Conservation (phyloP, 2,113 vertebrate genomes). For the Polypterus senegalus region DNA sequence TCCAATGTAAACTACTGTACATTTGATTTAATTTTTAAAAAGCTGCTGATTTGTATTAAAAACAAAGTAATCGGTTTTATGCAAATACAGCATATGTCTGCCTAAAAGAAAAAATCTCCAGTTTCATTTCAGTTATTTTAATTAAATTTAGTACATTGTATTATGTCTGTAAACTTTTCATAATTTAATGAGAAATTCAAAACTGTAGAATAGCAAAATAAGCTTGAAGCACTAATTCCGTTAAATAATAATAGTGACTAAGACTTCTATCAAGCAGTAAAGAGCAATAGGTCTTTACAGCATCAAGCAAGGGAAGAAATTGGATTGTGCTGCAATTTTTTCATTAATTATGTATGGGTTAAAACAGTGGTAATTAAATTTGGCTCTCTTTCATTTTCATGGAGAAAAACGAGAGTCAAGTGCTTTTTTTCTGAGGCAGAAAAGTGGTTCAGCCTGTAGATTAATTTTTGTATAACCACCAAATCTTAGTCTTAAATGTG, state of each 20-base stretch:
- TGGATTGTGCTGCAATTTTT: constrained; percentile 7
- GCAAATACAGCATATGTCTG: constrained; percentile 68
- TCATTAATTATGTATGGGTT: background rate
- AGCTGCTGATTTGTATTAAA: constrained; percentile 69
- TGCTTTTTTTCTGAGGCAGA: too few species aligned
- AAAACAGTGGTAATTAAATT: constrained; percentile 4
- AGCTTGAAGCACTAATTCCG: background rate
- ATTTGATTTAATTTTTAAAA: constrained; percentile 60
- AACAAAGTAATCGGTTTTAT: constrained; percentile 69
- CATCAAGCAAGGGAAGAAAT: constrained; percentile 12
- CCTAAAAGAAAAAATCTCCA: constrained; percentile 69
- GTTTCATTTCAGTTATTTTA: constrained; percentile 71
- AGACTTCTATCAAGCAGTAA: background rate
- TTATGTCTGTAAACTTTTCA: constrained; percentile 44
- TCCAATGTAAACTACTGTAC: constrained; percentile 31
- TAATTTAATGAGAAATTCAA: constrained; percentile 52
- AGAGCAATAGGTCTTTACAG: constrained; percentile 7
- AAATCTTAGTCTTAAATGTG: too few species aligned
- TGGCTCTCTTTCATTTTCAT: background rate
- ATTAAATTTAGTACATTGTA: constrained; percentile 57
- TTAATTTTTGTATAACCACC: too few species aligned
- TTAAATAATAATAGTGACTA: background rate
- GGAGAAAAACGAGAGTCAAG: too few species aligned
- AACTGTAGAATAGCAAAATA: constrained; percentile 39
- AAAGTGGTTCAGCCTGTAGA: too few species aligned